Conservation (phyloP, 2,797 vertebrate species). For the Sitta carolinensis region DNA sequence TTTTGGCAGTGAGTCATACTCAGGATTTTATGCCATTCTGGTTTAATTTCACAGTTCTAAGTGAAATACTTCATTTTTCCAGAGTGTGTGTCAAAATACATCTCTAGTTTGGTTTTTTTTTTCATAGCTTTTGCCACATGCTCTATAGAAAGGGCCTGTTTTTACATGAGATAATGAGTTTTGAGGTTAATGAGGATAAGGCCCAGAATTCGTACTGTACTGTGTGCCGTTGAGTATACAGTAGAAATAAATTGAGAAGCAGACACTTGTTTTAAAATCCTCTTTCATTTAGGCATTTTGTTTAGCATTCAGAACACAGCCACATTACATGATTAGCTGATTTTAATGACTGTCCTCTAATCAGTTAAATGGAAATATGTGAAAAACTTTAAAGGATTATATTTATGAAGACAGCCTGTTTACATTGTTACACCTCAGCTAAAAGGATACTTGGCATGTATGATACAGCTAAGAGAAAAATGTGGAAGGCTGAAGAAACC, state of each 20-base stretch:
- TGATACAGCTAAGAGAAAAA: constrained; percentile 30
- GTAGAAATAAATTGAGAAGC: constrained; percentile 39
- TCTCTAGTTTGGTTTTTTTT: not conserved
- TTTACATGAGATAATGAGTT: constrained; percentile 8
- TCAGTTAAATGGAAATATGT: constrained; percentile 36
- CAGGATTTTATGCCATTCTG: not conserved
- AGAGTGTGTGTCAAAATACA: not conserved
- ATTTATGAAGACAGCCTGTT: constrained; percentile 16
- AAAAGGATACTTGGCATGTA: constrained; percentile 28
- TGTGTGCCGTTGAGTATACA: not conserved
- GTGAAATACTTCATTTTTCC: not conserved
- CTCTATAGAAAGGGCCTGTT: not conserved
- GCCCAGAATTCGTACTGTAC: constrained; percentile 5
- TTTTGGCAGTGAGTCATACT: not conserved
- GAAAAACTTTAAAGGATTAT: constrained; percentile 36
- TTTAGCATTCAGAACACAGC: constrained; percentile 58
- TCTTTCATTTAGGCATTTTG: constrained; percentile 50
- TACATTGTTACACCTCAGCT: constrained; percentile 34
- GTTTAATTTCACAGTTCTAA: not conserved
- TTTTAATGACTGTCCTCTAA: constrained; percentile 50
- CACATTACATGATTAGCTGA: constrained; percentile 45
- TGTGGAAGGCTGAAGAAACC: constrained; percentile 45
- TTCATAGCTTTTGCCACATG: not conserved
- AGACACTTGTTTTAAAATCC: constrained; percentile 52
- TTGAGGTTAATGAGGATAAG: constrained; percentile 30